A percentile compares a stretch with the other conserved stretches of the same genome.
These are phyloP conservation scores for Thymelicus lineola DNA, from an alignment of 2,888 invertebrate species.

Conservation along the genomic window DNA sequence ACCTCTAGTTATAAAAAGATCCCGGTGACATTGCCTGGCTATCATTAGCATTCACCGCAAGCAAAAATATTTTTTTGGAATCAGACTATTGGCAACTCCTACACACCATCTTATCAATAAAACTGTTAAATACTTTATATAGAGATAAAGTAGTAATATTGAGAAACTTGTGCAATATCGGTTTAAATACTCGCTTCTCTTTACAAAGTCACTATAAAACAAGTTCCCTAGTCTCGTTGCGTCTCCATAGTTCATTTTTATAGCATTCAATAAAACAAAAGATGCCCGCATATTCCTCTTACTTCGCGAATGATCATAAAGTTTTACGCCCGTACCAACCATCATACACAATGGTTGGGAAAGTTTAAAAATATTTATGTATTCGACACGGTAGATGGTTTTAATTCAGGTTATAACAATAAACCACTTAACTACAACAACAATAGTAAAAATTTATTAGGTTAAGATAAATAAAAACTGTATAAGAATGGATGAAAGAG, in stretches of 20 bases:
- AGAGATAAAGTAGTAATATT: neutral
- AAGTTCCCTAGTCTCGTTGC: neutral
- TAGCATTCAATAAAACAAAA: slow-evolving; percentile 38
- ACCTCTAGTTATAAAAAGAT: too few relatives aligned
- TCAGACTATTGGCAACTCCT: too few relatives aligned
- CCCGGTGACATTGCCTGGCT: too few relatives aligned
- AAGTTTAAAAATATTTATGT: slow-evolving; percentile 21
- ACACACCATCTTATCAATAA: too few relatives aligned
- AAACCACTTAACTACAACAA: neutral
- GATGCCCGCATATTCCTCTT: slow-evolving; percentile 37
- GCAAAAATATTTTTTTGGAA: too few relatives aligned
- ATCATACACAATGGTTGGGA: slow-evolving; percentile 24
- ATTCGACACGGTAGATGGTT: slow-evolving; percentile 23
- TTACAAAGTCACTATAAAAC: neutral
- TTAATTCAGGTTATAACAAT: slow-evolving; percentile 28
- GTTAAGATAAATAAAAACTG: neutral
- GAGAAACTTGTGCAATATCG: neutral
- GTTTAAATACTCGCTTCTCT: neutral
- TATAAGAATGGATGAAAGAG: too few relatives aligned
- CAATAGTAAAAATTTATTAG: neutral
- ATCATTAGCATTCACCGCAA: too few relatives aligned
- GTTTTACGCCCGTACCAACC: slow-evolving; percentile 32
- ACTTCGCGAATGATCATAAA: slow-evolving; percentile 36
- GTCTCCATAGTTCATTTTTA: slow-evolving; percentile 33
- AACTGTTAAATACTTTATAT: too few relatives aligned